phyloP scores from a whole-genome alignment of 2,888 invertebrate species.

The Catocala fraxini region DNA sequence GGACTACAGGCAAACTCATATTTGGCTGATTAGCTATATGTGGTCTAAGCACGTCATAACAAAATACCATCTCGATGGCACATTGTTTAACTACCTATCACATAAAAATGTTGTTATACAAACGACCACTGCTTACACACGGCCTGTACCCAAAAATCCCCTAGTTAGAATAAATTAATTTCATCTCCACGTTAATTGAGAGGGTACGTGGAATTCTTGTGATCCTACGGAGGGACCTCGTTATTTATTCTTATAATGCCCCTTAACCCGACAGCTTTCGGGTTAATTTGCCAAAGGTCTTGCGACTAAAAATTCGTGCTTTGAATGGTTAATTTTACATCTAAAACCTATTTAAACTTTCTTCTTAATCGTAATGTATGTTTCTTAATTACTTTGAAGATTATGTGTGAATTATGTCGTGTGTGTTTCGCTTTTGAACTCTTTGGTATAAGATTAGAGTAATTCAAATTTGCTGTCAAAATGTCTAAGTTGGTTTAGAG shows the following conservation, averaged over 20 bases:
- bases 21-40: too few species aligned
- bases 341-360: conserved; percentile 45
- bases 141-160: conserved; percentile 46
- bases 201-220: conserved; percentile 62
- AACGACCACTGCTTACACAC: conserved; percentile 41
- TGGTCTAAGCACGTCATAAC: too few species aligned
- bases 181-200: conserved; percentile 76
- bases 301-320: conserved; percentile 67
- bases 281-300: conserved; percentile 75
- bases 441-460: not conserved
- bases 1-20: too few species aligned
- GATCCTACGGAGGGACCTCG: conserved; percentile 62
- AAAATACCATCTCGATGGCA: too few species aligned
- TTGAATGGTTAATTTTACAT: conserved; percentile 56
- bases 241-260: conserved; percentile 81
- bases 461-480: too few species aligned
- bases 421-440: conserved; percentile 1
- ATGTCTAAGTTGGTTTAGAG: too few species aligned
- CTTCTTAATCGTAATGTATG: conserved; percentile 42
- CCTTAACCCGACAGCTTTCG: conserved; percentile 66
- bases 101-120: conserved; percentile 15
- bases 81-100: not conserved
- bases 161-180: conserved; percentile 78
- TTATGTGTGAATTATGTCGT: conserved; percentile 8
- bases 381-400: conserved; percentile 36